These are phyloP conservation scores for Anhinga anhinga DNA, from an alignment of 2,113 vertebrate genomes.

Conservation along the genomic window DNA sequence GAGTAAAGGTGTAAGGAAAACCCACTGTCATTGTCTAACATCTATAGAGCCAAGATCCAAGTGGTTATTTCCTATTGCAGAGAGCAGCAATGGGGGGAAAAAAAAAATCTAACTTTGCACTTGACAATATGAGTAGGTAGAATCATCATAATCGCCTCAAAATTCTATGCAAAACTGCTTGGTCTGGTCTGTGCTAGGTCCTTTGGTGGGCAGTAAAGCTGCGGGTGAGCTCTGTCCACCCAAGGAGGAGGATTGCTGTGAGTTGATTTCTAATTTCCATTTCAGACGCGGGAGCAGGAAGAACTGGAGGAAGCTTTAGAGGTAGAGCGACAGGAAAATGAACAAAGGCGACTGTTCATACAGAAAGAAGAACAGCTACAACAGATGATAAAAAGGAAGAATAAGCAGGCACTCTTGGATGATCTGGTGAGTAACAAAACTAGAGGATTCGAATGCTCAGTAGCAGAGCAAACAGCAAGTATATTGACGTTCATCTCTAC, in stretches of 20 bases:
- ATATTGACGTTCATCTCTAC: neutral
- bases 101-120: neutral
- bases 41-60: neutral
- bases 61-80: neutral
- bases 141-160: neutral
- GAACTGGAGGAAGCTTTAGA: conserved; percentile 93
- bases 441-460: neutral
- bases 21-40: no score
- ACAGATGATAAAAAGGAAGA: conserved; percentile 91
- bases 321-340: conserved; percentile 85
- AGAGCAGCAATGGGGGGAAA: neutral
- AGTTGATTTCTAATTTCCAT: neutral
- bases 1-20: neutral
- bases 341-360: conserved; percentile 83
- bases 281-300: conserved; percentile 93
- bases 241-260: neutral
- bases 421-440: conserved; percentile 84
- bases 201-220: neutral
- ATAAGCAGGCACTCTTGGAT: conserved; percentile 93
- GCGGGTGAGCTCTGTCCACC: neutral
- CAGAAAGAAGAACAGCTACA: conserved; percentile 93
- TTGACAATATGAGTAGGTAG: neutral
- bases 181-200: neutral
- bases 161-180: neutral
- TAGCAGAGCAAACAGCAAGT: neutral